phyloP scores from a whole-genome alignment of 2,113 vertebrate species.

The Alouatta palliata region DNA sequence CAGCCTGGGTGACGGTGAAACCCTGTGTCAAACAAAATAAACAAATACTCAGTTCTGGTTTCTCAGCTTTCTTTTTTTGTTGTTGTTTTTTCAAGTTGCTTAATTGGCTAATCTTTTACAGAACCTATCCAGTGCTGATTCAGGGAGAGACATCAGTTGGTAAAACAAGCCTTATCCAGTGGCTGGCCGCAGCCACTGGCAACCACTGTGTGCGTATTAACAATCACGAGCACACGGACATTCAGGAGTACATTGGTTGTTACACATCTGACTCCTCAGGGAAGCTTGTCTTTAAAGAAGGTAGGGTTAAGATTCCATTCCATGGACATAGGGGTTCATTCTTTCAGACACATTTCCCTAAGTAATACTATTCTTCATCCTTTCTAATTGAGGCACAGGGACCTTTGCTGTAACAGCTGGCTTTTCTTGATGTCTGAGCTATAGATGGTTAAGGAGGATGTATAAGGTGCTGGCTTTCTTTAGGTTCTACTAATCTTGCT shows the following conservation, averaged over 20 bases:
- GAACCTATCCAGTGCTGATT: constrained; percentile 94
- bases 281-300: constrained; percentile 96
- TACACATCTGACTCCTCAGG: constrained; percentile 93
- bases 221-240: constrained; percentile 98
- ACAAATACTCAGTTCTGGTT: background rate
- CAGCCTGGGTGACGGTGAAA: no score
- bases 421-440: background rate
- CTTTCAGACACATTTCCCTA: background rate
- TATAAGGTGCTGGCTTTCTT: background rate
- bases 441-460: background rate
- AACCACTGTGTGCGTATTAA: constrained; percentile 98
- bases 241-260: constrained; percentile 98
- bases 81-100: background rate
- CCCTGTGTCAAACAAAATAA: no score
- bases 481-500: background rate
- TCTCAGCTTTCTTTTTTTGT: background rate
- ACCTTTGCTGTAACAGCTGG: background rate
- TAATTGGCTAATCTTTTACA: constrained; percentile 76
- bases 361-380: background rate
- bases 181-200: constrained; percentile 93
- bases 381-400: background rate
- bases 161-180: constrained; percentile 96
- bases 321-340: background rate
- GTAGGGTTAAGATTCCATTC: constrained; percentile 68
- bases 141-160: constrained; percentile 98